Evolutionary conservation across 2,888 invertebrate species (phyloP), one percentile per base, ranked within the genome.

Genomic region (Anodontia alba): DNA sequence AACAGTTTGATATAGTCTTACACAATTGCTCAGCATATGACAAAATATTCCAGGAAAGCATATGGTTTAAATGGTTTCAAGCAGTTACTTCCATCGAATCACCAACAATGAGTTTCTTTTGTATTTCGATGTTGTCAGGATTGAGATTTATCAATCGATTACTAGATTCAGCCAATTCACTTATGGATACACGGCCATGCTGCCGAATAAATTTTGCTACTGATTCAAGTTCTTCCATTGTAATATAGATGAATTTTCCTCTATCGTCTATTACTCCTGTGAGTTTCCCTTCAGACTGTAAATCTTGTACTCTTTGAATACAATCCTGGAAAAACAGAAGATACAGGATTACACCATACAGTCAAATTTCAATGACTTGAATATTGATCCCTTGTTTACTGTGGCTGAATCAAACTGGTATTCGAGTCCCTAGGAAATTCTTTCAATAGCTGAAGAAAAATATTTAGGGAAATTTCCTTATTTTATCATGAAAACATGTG

Each of bases 241-340:
- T 98, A 73, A 99, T 97, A 94, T 98, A 99, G 93, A 99, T 99
- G 94, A 99, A 99, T 95, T 99, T 99, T 26, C 99, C 99, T 83
- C 99, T 96, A 94, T 99, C 99, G 93, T 99, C 99, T 88, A 99
- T 97, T 0, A 99, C 99, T 0, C 99, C 96, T 1, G 98, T 98
- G n/a, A 99, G 95, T 75, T 96, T 96, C 17, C 97, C 98, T 82
- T 97, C 96, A 0, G 96, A 95, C 91, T 98, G 97, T 68, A 99
- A 95, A 68, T 97, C 97, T 85, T 97, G 96, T 83, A 99, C 97
- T 88, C 99, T 96, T 70, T 95, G 93, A 43, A 95, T 95, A 31
- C 94, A 94, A 83, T 95, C 95, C 93, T 89, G 51, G 8, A 83
- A 78, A 51, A 36, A n/a, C 10, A 31, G 33, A 66, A 1, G 8